Conservation (phyloP, 2,113 vertebrate genomes). For the Cisticola juncidis region DNA sequence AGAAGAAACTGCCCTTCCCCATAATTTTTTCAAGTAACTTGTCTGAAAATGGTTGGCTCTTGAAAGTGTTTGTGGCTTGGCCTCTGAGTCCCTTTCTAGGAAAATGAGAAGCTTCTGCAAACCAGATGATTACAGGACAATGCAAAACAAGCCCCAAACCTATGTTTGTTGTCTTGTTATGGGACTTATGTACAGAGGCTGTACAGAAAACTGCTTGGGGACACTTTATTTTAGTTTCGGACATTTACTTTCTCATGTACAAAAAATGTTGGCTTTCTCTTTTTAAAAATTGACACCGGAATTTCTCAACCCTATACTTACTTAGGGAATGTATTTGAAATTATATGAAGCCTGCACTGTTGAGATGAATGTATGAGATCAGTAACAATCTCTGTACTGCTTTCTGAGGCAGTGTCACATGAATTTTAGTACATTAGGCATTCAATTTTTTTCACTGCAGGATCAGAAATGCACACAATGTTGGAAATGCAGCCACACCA, state of each 20-base stretch:
- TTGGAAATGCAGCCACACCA: not conserved
- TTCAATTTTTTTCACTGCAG: rapidly evolving
- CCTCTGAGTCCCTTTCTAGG: not conserved
- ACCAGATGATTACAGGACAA: not conserved
- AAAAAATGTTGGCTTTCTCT: not conserved
- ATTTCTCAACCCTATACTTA: not conserved
- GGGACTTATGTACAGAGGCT: not conserved
- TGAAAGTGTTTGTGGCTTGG: conserved; percentile 7
- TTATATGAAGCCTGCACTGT: not conserved
- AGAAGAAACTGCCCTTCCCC: conserved; percentile 7
- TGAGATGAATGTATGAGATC: not conserved
- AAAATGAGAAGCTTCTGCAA: conserved; percentile 5
- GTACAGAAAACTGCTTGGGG: not conserved
- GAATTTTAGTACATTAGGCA: not conserved
- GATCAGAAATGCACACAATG: not conserved
- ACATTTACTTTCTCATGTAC: not conserved
- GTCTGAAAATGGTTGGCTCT: not conserved
- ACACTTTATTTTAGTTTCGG: not conserved
- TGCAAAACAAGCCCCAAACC: not conserved
- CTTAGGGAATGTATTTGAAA: not conserved
- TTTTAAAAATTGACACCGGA: not conserved
- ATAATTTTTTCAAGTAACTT: not conserved
- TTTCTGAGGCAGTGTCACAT: not conserved
- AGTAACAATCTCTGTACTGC: not conserved
- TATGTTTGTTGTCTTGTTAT: not conserved